These are phyloP conservation scores for Esox lucius DNA, from an alignment of 2,797 vertebrate genomes.

Conservation along the genomic window DNA sequence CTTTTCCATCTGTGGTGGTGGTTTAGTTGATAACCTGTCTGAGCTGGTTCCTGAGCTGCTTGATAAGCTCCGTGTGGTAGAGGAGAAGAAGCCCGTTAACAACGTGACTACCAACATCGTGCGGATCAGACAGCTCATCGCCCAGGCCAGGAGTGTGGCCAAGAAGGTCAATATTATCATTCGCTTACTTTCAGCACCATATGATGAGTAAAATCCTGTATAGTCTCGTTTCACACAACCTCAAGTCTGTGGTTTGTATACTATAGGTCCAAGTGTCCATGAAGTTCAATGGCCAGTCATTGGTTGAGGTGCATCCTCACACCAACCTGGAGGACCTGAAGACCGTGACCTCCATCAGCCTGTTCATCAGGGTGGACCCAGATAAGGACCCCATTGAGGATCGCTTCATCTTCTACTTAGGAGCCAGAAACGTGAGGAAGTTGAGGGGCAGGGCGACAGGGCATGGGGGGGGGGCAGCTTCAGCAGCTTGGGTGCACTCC, in stretches of 20 bases:
- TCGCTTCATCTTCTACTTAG: constrained; percentile 92
- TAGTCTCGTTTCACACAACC: neutral
- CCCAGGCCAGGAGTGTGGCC: constrained; percentile 94
- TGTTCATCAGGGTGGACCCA: constrained; percentile 86
- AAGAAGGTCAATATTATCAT: constrained; percentile 81
- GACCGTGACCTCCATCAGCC: constrained; percentile 89
- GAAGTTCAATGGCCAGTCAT: constrained; percentile 92
- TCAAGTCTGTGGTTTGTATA: neutral
- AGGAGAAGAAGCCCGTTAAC: constrained; percentile 88
- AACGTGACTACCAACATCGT: constrained; percentile 92
- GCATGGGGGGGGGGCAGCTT: neutral
- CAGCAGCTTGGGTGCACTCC: neutral
- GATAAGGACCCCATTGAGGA: constrained; percentile 80
- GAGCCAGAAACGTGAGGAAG: constrained; percentile 87
- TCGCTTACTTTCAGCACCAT: neutral
- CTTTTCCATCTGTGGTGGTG: constrained; percentile 2
- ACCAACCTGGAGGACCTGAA: constrained; percentile 86
- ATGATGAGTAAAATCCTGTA: neutral
- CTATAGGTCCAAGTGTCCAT: constrained; percentile 94
- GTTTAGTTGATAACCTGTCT: constrained; percentile 85
- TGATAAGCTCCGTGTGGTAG: constrained; percentile 86
- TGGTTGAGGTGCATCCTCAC: constrained; percentile 89
- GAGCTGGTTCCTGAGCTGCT: constrained; percentile 87
- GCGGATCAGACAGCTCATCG: constrained; percentile 92
- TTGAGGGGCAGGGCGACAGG: neutral